phyloP scores from a whole-genome alignment of 2,113 vertebrate genomes.

The Vicugna pacos region DNA sequence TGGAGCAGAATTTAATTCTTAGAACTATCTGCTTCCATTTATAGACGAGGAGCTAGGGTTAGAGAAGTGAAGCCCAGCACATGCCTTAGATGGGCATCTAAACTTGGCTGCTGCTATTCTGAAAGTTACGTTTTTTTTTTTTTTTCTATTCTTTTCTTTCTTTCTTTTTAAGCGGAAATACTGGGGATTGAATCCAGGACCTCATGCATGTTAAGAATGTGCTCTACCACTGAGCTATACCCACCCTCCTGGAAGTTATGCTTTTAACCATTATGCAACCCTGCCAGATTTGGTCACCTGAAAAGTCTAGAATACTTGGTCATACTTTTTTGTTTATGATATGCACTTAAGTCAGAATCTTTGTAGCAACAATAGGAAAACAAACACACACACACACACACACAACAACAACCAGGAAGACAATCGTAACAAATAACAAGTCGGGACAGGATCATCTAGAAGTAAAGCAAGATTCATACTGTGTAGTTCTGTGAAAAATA shows the following conservation, averaged over 20 bases:
- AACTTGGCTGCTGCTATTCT: background rate
- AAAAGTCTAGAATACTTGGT: background rate
- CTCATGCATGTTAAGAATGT: no score
- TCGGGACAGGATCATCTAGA: background rate
- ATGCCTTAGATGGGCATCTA: background rate
- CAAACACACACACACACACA: no score
- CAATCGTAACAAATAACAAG: background rate
- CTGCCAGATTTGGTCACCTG: background rate
- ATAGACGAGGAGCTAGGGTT: background rate
- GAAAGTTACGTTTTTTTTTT: background rate
- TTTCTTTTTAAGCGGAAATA: no score
- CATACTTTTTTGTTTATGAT: conserved; percentile 30
- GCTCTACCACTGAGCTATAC: no score
- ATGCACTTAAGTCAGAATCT: conserved; percentile 9
- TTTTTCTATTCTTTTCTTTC: no score
- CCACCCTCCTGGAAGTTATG: background rate
- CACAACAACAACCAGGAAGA: background rate
- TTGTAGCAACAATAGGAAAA: background rate
- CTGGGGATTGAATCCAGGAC: no score
- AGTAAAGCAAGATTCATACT: background rate
- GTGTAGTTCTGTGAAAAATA: background rate
- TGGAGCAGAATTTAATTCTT: conserved; percentile 39
- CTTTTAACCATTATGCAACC: background rate
- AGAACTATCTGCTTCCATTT: conserved; percentile 2
- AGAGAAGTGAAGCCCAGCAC: background rate